Base-by-base conservation (phyloP, 92 coral and sea anemone species). In the Epizoanthus illoricatus region DNA sequence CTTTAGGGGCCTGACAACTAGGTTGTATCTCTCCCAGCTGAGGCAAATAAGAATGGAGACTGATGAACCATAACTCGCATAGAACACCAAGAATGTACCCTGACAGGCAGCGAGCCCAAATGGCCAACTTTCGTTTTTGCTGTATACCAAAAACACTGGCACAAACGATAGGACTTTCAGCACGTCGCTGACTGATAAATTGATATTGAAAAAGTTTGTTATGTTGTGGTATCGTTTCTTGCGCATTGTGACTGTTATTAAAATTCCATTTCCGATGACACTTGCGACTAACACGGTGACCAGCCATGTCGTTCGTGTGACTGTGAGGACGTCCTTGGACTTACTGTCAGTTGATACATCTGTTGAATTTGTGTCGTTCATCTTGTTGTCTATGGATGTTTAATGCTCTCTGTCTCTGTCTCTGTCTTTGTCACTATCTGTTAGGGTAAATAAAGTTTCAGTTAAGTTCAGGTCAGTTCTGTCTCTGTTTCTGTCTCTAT, bases 1-100 rank as follows among this genome's bases (percentile, higher is more conserved):
- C 66, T 81, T 84, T 20, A 87, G 84, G 1, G 97, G 97, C 10
- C 80, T 84, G 0, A 92, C 85, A 4, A 90, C 88, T 63, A 89
- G 84, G 65, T 80, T 87, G 61, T 88, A 90, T 80, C 94, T 75
- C 57, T 92, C 97, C 84, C 87, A 83, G 73, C 97, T 88, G 75
- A 90, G 81, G 43, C 87, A 83, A 87, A 90, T 81, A 71, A 92
- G 72, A n/a, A 90, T 75, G 36, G 84, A 57, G 7, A 90, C 84
- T 2, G 94, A 86, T 1, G 80, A 86, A 4, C 88, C 90, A 21
- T 83, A 79, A 39, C 84, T 80, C 21, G 85, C 24, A 75, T 80
- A 89, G 19, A 92, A 80, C 7, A 88, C 21, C 49, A 86, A 19
- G 42, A 67, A 88, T 3, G 78, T 23, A 0, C 49, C 60, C 62